Evolutionary conservation across 2,797 vertebrate species (phyloP).

Genomic region (Catamblyrhynchus diadema): DNA sequence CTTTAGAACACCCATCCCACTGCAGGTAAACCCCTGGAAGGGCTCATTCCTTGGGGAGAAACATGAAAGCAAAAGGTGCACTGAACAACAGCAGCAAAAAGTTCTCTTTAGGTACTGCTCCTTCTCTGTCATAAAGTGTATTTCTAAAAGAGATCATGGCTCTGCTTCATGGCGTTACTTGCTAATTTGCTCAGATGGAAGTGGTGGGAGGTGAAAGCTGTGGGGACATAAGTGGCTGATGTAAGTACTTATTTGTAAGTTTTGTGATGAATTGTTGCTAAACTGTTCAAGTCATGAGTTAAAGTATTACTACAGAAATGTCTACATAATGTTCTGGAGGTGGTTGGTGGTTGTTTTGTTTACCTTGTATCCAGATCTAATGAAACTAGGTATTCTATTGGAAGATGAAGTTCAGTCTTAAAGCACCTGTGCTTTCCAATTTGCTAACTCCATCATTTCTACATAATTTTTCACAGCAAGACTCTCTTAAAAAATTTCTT

Average conservation of each 20-base stretch:
- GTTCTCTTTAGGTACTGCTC: not conserved
- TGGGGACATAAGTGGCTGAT: rapidly evolving
- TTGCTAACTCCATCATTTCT: not conserved
- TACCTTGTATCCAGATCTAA: not conserved
- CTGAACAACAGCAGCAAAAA: not conserved
- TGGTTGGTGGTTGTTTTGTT: not conserved
- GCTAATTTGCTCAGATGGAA: not conserved
- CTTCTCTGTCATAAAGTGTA: not conserved
- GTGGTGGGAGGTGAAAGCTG: not conserved
- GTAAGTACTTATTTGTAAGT: not conserved
- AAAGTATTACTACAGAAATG: not conserved
- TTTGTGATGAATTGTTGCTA: not conserved
- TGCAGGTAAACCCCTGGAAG: not conserved
- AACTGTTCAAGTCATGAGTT: not conserved
- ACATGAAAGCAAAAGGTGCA: not conserved
- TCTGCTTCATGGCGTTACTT: not conserved
- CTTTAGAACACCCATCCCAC: not conserved
- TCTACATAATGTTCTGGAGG: not conserved
- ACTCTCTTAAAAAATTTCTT: not conserved
- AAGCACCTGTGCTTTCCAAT: not conserved
- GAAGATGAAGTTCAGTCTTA: not conserved
- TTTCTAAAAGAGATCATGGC: not conserved
- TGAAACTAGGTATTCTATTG: not conserved
- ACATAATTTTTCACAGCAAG: not conserved
- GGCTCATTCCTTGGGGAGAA: not conserved